These are phyloP conservation scores for Dysdera silvatica DNA, from an alignment of 1,140 invertebrate genomes.

Conservation along the genomic window DNA sequence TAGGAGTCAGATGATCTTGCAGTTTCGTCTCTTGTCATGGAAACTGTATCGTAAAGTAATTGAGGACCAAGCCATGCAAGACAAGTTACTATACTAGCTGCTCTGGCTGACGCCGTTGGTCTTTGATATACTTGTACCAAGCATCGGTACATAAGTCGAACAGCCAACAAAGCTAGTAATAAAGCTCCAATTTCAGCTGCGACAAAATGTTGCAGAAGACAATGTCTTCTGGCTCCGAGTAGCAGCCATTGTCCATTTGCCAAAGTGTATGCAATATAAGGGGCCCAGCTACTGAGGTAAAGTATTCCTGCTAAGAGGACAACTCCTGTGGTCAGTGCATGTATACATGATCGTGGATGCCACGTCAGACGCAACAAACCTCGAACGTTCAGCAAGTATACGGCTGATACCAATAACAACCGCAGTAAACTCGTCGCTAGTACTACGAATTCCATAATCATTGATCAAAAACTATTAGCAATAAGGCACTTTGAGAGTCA, in stretches of 20 bases:
- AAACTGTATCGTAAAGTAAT: conserved; percentile 21
- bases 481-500: background rate
- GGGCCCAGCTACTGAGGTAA: conserved; percentile 29
- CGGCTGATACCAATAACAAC: conserved; percentile 10
- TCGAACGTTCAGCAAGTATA: conserved; percentile 23
- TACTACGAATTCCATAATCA: conserved; percentile 20
- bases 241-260: conserved; percentile 32
- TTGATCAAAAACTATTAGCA: background rate
- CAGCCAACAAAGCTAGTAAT: conserved; percentile 27
- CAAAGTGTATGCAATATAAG: conserved; percentile 29
- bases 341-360: conserved; percentile 16
- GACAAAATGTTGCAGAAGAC: conserved; percentile 30
- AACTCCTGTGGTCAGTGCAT: conserved; percentile 19
- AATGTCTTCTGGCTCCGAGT: conserved; percentile 25
- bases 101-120: conserved; percentile 4
- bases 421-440: conserved; percentile 22
- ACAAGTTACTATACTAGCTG: conserved; percentile 16
- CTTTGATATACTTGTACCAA: conserved; percentile 13
- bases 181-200: conserved; percentile 23
- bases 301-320: conserved; percentile 20
- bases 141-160: conserved; percentile 22
- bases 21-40: conserved; percentile 15
- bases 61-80: conserved; percentile 32
- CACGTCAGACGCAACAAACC: conserved; percentile 14
- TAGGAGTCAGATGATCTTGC: conserved; percentile 11